phyloP scores from a whole-genome alignment of 2,888 invertebrate genomes.

The Spodoptera littoralis region DNA sequence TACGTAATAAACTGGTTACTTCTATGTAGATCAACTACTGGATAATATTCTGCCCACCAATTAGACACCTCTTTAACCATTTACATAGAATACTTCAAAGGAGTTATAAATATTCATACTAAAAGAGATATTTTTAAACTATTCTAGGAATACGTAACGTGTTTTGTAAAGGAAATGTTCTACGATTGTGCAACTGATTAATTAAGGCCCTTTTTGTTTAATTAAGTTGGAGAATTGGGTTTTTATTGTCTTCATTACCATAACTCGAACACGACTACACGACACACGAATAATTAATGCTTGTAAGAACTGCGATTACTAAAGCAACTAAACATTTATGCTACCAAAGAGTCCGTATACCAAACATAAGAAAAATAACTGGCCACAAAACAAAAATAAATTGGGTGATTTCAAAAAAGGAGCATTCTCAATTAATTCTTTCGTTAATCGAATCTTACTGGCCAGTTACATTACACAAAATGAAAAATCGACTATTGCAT shows the following conservation, averaged over 20 bases:
- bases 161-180: conserved; percentile 25
- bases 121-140: conserved; percentile 21
- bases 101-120: conserved; percentile 45
- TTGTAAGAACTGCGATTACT: too few relatives aligned
- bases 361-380: too few relatives aligned
- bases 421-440: too few relatives aligned
- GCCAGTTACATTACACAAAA: background rate
- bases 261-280: too few relatives aligned
- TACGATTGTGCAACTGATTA: conserved; percentile 28
- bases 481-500: background rate
- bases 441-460: background rate
- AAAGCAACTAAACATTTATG: too few relatives aligned
- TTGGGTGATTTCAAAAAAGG: background rate
- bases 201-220: conserved; percentile 12
- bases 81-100: conserved; percentile 30
- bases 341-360: too few relatives aligned
- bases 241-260: conserved; percentile 4
- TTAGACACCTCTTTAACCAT: conserved; percentile 25
- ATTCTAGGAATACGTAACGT: conserved; percentile 28
- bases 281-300: too few relatives aligned
- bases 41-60: conserved; percentile 29
- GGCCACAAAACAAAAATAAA: background rate
- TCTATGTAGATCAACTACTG: conserved; percentile 34
- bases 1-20: conserved; percentile 38
- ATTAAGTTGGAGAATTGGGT: background rate